A percentile compares a stretch with the other conserved stretches of the same genome.
These are phyloP conservation scores for Centruroides sculpturatus DNA, from an alignment of 1,140 invertebrate species.

Conservation along the genomic window DNA sequence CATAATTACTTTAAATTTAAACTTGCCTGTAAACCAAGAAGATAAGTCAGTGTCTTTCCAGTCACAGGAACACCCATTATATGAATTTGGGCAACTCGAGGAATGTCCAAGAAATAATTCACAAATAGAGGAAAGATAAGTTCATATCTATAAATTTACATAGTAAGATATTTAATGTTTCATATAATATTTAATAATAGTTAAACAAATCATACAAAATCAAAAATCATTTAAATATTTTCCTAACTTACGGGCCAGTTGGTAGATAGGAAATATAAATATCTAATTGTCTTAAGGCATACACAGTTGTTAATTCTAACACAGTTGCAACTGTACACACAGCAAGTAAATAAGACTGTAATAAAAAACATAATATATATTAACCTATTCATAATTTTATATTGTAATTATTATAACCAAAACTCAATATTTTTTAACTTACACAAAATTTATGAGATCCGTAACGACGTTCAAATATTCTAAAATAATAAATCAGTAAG, in stretches of 20 bases:
- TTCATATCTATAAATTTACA: slow-evolving; percentile 24
- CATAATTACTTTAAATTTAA: background rate
- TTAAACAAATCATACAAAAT: background rate
- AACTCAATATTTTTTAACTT: slow-evolving; percentile 4
- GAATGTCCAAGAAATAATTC: slow-evolving; percentile 38
- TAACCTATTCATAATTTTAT: background rate
- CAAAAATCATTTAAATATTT: background rate
- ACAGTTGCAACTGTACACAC: slow-evolving; percentile 30
- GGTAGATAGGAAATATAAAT: slow-evolving; percentile 29
- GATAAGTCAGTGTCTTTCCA: slow-evolving; percentile 39
- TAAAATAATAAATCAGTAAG: slow-evolving; percentile 40
- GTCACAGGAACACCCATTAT: slow-evolving; percentile 38
- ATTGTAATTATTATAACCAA: background rate
- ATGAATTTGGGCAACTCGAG: slow-evolving; percentile 34
- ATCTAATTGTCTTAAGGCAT: slow-evolving; percentile 24
- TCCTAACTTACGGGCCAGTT: slow-evolving; percentile 29
- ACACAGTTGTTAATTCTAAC: slow-evolving; percentile 28
- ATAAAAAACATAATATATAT: slow-evolving; percentile 4
- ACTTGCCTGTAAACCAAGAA: slow-evolving; percentile 36
- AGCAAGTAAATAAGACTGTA: slow-evolving; percentile 32
- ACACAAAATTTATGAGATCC: slow-evolving; percentile 38
- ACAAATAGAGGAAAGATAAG: slow-evolving; percentile 35
- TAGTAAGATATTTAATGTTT: no score
- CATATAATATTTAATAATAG: no score
- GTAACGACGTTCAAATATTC: slow-evolving; percentile 40